Evolutionary conservation across 2,888 invertebrate species (phyloP).

Genomic region (Amphipyra berbera): DNA sequence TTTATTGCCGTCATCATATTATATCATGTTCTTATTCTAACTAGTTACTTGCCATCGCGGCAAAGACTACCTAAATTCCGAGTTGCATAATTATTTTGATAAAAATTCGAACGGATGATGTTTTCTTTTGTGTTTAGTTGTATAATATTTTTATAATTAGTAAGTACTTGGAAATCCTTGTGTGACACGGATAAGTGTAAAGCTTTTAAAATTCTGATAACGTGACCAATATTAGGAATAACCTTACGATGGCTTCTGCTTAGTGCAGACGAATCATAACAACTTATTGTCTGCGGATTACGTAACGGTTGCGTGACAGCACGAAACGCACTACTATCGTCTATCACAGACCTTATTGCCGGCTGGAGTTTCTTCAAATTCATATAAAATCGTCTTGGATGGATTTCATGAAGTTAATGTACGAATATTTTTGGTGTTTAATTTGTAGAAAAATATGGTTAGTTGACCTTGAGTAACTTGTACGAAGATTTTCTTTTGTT

Average conservation of each 20-base stretch:
- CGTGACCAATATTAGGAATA: neutral
- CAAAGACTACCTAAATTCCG: no score
- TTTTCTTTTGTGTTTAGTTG: no score
- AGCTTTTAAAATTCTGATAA: neutral
- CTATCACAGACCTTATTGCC: slow-evolving; percentile 26
- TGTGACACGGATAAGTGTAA: neutral
- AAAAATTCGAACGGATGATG: no score
- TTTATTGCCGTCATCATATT: no score
- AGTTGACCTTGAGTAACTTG: slow-evolving; percentile 5
- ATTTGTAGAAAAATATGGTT: slow-evolving; percentile 13
- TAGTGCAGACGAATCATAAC: slow-evolving; percentile 32
- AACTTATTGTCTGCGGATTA: slow-evolving; percentile 35
- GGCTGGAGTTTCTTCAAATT: slow-evolving; percentile 25
- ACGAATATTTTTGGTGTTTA: slow-evolving; percentile 4
- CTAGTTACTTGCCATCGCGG: no score
- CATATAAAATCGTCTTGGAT: slow-evolving; percentile 13
- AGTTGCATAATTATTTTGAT: no score
- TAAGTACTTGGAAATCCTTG: no score
- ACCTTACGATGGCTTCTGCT: neutral
- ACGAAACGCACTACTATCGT: slow-evolving; percentile 26
- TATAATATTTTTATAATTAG: no score
- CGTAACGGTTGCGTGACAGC: slow-evolving; percentile 42
- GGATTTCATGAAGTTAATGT: slow-evolving; percentile 9
- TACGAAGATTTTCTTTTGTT: slow-evolving; percentile 1
- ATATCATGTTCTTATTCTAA: no score